Percentiles rank a stretch among this genome's conserved stretches.
These are phyloP conservation scores for Periophthalmus magnuspinnatus DNA, from an alignment of 2,797 vertebrate genomes.

Conservation along the genomic window DNA sequence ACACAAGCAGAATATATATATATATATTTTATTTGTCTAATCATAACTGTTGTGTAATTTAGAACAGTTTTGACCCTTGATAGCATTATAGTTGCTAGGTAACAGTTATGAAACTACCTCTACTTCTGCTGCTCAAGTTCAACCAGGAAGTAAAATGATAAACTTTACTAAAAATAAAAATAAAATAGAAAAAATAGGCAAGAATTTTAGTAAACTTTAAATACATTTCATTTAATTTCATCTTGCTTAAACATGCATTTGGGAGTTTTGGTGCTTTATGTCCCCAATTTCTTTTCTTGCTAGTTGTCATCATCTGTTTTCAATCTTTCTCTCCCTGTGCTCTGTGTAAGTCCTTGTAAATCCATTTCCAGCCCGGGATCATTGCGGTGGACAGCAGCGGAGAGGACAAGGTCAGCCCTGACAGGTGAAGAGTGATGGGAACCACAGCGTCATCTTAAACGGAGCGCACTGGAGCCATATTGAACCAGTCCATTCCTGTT, in stretches of 20 bases:
- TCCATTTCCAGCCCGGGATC: conserved; percentile 8
- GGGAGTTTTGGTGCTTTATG: too few species aligned
- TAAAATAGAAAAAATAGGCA: too few species aligned
- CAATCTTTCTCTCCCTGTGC: not conserved
- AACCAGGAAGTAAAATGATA: not conserved
- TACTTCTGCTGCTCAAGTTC: not conserved
- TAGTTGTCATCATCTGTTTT: not conserved
- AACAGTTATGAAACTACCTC: too few species aligned
- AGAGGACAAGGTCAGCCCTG: conserved; percentile 15
- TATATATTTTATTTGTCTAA: too few species aligned
- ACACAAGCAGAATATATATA: too few species aligned
- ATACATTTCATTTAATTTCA: too few species aligned
- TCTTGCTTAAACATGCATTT: too few species aligned
- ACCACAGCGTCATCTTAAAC: not conserved
- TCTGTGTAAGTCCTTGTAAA: conserved; percentile 11
- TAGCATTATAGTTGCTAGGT: too few species aligned
- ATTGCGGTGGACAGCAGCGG: conserved; percentile 10
- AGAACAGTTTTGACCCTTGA: too few species aligned
- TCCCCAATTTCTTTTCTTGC: not conserved
- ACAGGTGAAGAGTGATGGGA: conserved; percentile 3
- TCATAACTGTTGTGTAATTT: too few species aligned
- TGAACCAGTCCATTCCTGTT: not conserved
- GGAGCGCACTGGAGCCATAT: not conserved
- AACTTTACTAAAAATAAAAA: too few species aligned
- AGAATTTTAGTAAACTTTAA: too few species aligned